Conservation (phyloP, 2,797 vertebrate genomes). For the Phylloscopus collybita region DNA sequence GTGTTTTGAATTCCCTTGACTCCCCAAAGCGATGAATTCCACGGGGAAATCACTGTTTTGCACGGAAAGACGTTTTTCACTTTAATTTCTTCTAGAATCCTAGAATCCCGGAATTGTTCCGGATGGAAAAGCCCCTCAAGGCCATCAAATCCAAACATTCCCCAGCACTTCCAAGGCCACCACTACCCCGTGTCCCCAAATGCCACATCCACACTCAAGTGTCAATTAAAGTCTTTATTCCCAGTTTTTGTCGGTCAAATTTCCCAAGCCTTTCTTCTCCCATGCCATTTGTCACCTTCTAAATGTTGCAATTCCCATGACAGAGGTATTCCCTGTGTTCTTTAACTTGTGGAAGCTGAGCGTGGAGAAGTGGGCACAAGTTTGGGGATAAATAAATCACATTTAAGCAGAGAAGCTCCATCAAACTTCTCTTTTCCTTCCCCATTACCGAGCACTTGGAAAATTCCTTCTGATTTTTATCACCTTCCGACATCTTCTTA, state of each 20-base stretch:
- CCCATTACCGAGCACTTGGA: not conserved
- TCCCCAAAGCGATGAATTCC: not conserved
- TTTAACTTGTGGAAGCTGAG: not conserved
- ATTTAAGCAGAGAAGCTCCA: not conserved
- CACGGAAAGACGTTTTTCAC: not conserved
- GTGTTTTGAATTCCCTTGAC: not conserved
- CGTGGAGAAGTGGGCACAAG: not conserved
- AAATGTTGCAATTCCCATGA: not conserved
- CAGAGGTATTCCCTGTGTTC: not conserved
- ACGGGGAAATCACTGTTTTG: not conserved
- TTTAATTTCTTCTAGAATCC: not conserved
- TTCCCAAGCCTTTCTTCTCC: not conserved
- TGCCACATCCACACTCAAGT: not conserved
- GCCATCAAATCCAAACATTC: not conserved
- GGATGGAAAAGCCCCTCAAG: not conserved
- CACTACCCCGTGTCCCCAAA: not conserved
- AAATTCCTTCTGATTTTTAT: not conserved
- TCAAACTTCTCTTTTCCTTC: not conserved
- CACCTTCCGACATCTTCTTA: not conserved
- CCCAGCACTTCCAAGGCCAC: not conserved
- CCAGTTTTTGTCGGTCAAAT: fast-evolving
- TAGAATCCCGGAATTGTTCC: not conserved
- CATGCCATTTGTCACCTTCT: not conserved
- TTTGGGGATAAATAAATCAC: not conserved
- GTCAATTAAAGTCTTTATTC: not conserved